Base-by-base conservation (phyloP, 1,140 invertebrate species). In the Drosophila carrolli region DNA sequence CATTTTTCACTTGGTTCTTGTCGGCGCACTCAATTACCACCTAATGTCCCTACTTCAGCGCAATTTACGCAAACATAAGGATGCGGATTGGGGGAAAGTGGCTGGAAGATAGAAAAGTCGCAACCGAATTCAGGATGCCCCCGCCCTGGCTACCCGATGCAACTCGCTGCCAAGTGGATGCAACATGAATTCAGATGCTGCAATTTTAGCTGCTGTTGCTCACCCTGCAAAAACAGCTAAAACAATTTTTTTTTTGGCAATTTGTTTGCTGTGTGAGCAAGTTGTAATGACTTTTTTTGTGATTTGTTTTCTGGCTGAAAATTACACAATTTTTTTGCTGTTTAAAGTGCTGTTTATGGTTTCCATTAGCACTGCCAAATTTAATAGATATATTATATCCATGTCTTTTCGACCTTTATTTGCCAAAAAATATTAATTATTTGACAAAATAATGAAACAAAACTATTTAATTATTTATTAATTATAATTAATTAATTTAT, bases 11-110 rank as follows among this genome's bases (percentile, higher is more conserved):
- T 51, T 71, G 60, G 51, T 65, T 43, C 46, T 44, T 35, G 61
- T 66, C 35, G 59, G 72, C 58, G 76, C 73, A 84, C 78, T 85
- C 81, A 84, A 84, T 84, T 84, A 81, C 81, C 78, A 84, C 77
- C 77, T 84, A 84, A 85, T 84, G 81, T 68, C 59, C 77, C 77
- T 81, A 81, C 81, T 85, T 81, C 77, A 70, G 81, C 81, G 81
- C 81, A 84, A 84, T 81, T 84, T 84, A 81, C 77, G 77, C 81
- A 84, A 81, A 85, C 77, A 85, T 85, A 65, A 19, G 60, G 59
- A n/a, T 38, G 29, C 41, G 35, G 56, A 67, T 47, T 14, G 32
- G 40, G 27, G 14, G 32, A 37, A 44, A 38, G 37, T 48, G 46
- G 10, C 14, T 14, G 68, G 13, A 13, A 43, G 53, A 16, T 29